phyloP scores from a whole-genome alignment of 2,113 vertebrate species.

The Morone saxatilis region DNA sequence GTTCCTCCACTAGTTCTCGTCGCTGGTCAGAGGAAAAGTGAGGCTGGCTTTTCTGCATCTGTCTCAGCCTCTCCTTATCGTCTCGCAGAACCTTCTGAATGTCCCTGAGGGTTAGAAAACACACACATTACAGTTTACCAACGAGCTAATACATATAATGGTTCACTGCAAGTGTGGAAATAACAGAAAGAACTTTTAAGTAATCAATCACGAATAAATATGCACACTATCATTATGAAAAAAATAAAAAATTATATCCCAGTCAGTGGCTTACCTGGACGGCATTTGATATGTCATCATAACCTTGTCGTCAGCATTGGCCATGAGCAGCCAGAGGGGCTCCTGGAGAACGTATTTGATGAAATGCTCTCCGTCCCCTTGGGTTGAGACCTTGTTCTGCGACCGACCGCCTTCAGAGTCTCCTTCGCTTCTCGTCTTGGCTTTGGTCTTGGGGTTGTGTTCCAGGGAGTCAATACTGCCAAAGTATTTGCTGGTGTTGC shows the following conservation, averaged over 20 bases:
- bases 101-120: conserved; percentile 79
- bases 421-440: conserved; percentile 40
- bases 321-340: conserved; percentile 92
- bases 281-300: conserved; percentile 98
- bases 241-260: too few relatives aligned
- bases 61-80: conserved; percentile 89
- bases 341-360: conserved; percentile 90
- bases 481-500: conserved; percentile 93
- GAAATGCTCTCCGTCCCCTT: conserved; percentile 77
- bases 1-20: conserved; percentile 90
- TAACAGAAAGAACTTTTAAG: not conserved
- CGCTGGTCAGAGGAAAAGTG: conserved; percentile 90
- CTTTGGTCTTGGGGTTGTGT: conserved; percentile 83
- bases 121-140: not conserved
- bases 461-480: conserved; percentile 93
- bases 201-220: not conserved
- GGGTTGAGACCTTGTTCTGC: conserved; percentile 47
- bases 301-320: conserved; percentile 87
- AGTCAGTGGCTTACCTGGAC: conserved; percentile 84
- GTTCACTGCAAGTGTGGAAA: not conserved
- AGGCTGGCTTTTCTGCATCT: conserved; percentile 92
- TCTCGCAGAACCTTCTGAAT: conserved; percentile 88
- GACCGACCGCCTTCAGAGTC: conserved; percentile 56
- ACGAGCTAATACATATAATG: not conserved
- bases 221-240: not conserved